Evolutionary conservation across 2,888 invertebrate genomes (phyloP).

Genomic region (Linnaemya tessellans): DNA sequence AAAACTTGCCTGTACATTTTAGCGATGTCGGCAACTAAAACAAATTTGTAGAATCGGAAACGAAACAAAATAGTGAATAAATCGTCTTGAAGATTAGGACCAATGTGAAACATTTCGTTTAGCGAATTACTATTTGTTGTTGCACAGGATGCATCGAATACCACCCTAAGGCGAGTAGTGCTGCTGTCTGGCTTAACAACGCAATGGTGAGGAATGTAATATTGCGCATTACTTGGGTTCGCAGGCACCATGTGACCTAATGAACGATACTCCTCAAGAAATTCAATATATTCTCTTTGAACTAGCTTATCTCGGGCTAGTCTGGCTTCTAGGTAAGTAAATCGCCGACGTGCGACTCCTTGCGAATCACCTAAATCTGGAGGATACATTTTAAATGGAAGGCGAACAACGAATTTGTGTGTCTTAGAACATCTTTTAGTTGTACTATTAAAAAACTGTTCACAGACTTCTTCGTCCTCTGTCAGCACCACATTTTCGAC

Average conservation of each 20-base stretch:
- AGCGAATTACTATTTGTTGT: no score
- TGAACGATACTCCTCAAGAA: no score
- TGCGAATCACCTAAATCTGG: slow-evolving; percentile 28
- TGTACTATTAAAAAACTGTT: slow-evolving; percentile 41
- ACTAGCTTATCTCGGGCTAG: slow-evolving; percentile 4
- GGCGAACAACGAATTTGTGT: slow-evolving; percentile 47
- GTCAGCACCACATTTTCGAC: neutral
- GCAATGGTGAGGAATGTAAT: slow-evolving; percentile 37
- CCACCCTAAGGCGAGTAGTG: no score
- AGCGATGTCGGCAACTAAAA: slow-evolving; percentile 65
- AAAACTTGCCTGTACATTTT: slow-evolving; percentile 71
- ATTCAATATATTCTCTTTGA: slow-evolving; percentile 21
- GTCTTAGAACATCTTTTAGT: slow-evolving; percentile 33
- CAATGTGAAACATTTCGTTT: no score
- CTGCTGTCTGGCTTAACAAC: no score
- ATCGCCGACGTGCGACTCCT: slow-evolving; percentile 17
- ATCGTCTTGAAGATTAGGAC: no score
- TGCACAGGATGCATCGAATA: no score
- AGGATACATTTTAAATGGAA: slow-evolving; percentile 7
- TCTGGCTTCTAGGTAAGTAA: slow-evolving; percentile 13
- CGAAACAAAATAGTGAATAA: no score
- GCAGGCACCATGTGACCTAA: slow-evolving; percentile 16
- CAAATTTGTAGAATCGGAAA: no score
- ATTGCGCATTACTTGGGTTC: neutral
- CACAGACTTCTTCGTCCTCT: slow-evolving; percentile 39